Evolutionary conservation across 1,140 invertebrate genomes (phyloP).

Genomic region (Himalopsyche phryganea): DNA sequence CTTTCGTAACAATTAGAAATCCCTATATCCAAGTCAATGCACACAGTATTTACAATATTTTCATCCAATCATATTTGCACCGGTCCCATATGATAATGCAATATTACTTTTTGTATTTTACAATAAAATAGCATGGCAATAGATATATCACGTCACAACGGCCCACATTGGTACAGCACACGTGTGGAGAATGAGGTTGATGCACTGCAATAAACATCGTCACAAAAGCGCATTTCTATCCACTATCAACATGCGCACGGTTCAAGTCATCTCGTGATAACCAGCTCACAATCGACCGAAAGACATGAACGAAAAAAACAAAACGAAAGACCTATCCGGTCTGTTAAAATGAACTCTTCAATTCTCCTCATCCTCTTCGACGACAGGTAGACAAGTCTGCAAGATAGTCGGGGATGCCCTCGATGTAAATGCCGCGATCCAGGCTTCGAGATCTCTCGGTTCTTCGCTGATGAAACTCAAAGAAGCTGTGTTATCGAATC

Average conservation of each 20-base stretch:
- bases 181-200: no score
- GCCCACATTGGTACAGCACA: no score
- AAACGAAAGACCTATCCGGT: constrained; percentile 2
- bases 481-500: constrained; percentile 58
- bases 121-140: no score
- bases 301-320: constrained; percentile 1
- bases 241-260: neutral
- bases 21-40: no score
- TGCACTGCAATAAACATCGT: neutral
- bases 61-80: no score
- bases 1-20: no score
- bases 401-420: constrained; percentile 51
- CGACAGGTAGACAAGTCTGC: constrained; percentile 58
- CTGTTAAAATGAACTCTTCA: constrained; percentile 35
- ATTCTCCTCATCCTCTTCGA: constrained; percentile 60
- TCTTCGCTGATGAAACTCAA: constrained; percentile 59
- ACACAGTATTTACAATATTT: no score
- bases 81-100: no score
- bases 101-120: no score
- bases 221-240: neutral
- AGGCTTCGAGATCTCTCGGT: constrained; percentile 58
- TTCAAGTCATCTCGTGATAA: neutral
- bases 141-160: no score
- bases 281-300: neutral
- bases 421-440: constrained; percentile 60